phyloP scores from a whole-genome alignment of 2,888 invertebrate species.

The Drosophila nr. perissopoda region DNA sequence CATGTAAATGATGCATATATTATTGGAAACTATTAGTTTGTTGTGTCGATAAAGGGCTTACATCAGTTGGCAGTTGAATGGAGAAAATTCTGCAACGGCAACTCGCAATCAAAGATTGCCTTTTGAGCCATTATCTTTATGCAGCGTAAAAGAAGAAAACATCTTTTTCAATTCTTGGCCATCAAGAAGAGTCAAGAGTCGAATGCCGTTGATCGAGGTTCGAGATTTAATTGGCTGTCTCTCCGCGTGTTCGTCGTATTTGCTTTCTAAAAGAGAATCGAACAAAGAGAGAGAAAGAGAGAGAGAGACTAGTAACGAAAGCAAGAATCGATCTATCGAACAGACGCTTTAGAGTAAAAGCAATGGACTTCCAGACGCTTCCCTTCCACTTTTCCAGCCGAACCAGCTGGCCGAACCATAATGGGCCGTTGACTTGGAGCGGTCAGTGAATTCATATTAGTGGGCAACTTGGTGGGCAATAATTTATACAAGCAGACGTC shows the following conservation, averaged over 20 bases:
- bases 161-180: constrained; percentile 21
- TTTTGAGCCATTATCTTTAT: constrained; percentile 5
- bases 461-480: constrained; percentile 68
- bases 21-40: background rate
- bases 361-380: constrained; percentile 49
- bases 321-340: constrained; percentile 55
- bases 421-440: constrained; percentile 81
- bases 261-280: constrained; percentile 51
- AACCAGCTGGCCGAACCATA: constrained; percentile 36
- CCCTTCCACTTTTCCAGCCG: constrained; percentile 46
- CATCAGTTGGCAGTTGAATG: background rate
- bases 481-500: constrained; percentile 72
- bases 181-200: constrained; percentile 13
- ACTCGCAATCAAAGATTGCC: background rate
- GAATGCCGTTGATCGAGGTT: constrained; percentile 21
- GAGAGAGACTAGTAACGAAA: constrained; percentile 41
- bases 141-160: constrained; percentile 25
- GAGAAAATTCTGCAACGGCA: constrained; percentile 1
- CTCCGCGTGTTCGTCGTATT: constrained; percentile 24
- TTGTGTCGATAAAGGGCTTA: background rate
- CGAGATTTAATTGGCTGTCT: constrained; percentile 47
- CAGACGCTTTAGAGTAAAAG: constrained; percentile 36
- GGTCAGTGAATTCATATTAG: constrained; percentile 82
- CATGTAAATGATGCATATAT: background rate
- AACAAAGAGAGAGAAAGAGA: constrained; percentile 16